These are phyloP conservation scores for Aquatica leii DNA, from an alignment of 2,888 invertebrate genomes.

Conservation along the genomic window DNA sequence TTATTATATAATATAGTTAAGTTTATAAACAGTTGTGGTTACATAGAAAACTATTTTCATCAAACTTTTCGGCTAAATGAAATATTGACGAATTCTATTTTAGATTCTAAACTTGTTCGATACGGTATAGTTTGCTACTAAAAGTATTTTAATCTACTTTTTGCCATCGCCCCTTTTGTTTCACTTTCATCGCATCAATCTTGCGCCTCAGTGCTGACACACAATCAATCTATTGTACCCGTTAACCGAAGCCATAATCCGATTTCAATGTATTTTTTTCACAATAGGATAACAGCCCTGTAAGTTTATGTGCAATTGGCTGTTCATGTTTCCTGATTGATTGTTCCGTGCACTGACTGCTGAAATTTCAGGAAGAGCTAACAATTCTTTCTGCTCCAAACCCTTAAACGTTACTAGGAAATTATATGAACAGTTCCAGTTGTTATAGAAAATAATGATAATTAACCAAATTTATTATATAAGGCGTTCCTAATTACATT, in stretches of 20 bases:
- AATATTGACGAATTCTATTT: slow-evolving; percentile 31
- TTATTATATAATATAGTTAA: too few species aligned
- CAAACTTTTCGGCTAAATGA: slow-evolving; percentile 7
- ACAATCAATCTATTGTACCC: slow-evolving; percentile 54
- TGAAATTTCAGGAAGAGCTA: slow-evolving; percentile 14
- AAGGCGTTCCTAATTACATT: slow-evolving; percentile 27
- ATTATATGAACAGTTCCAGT: slow-evolving; percentile 16
- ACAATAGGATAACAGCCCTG: slow-evolving; percentile 34
- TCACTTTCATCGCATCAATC: slow-evolving; percentile 53
- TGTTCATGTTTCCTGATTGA: slow-evolving; percentile 30
- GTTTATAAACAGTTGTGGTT: too few species aligned
- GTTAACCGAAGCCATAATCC: slow-evolving; percentile 50
- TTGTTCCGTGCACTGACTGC: slow-evolving; percentile 21
- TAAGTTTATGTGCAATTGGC: slow-evolving; percentile 34
- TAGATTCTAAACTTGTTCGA: slow-evolving; percentile 30
- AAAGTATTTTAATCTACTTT: slow-evolving; percentile 39
- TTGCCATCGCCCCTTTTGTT: slow-evolving; percentile 33
- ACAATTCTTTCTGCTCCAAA: slow-evolving; percentile 8
- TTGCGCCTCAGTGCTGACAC: slow-evolving; percentile 52
- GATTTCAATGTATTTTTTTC: slow-evolving; percentile 52
- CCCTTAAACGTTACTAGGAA: slow-evolving; percentile 21
- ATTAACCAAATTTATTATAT: slow-evolving; percentile 31
- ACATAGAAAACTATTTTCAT: too few species aligned
- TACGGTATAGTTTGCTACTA: slow-evolving; percentile 31
- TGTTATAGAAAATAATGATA: slow-evolving; percentile 21